Conservation (phyloP, 2,797 vertebrate genomes). For the Leptatherina wallacei region DNA sequence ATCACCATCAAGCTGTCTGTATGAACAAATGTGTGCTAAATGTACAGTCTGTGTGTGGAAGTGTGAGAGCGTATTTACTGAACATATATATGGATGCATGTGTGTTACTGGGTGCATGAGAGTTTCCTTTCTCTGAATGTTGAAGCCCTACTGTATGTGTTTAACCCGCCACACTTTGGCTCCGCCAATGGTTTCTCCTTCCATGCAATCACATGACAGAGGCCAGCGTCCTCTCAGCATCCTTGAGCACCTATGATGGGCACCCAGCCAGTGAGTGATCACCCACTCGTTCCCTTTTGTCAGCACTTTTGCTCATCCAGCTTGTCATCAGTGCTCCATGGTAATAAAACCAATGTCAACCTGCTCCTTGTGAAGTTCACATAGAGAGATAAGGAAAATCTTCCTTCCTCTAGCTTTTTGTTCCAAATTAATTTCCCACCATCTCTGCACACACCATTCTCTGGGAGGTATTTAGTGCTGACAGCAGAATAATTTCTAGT, state of each 20-base stretch:
- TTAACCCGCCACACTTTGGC: constrained; percentile 62
- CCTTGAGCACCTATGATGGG: constrained; percentile 76
- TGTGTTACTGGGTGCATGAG: constrained; percentile 1
- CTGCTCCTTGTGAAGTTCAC: constrained; percentile 72
- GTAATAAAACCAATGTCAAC: constrained; percentile 84
- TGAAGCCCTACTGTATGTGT: constrained; percentile 48
- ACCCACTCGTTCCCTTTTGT: constrained; percentile 60
- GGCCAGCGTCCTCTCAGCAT: constrained; percentile 74
- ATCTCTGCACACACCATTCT: constrained; percentile 55
- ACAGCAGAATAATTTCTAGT: constrained; percentile 54
- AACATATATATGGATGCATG: background rate
- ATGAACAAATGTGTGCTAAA: constrained; percentile 38
- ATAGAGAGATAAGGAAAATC: constrained; percentile 66
- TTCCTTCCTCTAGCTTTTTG: constrained; percentile 59
- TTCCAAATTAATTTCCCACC: constrained; percentile 66
- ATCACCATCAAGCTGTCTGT: constrained; percentile 34
- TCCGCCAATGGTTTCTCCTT: constrained; percentile 59
- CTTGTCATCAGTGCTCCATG: constrained; percentile 65
- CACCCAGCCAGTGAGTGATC: constrained; percentile 76
- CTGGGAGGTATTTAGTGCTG: constrained; percentile 51
- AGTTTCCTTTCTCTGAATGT: constrained; percentile 22
- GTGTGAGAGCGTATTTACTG: constrained; percentile 5
- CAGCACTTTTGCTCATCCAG: constrained; percentile 79
- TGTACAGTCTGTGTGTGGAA: background rate
- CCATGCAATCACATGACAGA: constrained; percentile 61